These are phyloP conservation scores for Cyanoramphus novaezelandiae DNA, from an alignment of 2,113 vertebrate species.

Conservation along the genomic window DNA sequence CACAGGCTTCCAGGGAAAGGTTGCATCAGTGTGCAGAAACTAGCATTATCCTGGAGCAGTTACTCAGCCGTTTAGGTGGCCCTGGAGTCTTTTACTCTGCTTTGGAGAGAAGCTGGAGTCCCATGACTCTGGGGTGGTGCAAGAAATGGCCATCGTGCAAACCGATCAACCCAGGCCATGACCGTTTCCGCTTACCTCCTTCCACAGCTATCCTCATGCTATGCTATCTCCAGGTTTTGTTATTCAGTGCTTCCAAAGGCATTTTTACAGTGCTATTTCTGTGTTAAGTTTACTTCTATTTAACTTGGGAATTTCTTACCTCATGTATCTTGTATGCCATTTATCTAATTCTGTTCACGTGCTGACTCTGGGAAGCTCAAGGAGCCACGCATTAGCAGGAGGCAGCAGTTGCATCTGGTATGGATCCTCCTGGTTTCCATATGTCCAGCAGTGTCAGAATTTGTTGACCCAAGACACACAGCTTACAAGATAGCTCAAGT, in stretches of 20 bases:
- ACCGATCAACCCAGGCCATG: accelerated
- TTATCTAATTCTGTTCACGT: not conserved
- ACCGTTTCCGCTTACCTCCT: not conserved
- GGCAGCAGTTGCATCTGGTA: not conserved
- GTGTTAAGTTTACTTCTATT: not conserved
- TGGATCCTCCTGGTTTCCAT: not conserved
- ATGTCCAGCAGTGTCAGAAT: not conserved
- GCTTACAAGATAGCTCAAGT: not conserved
- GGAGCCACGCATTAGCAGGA: not conserved
- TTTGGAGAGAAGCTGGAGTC: not conserved
- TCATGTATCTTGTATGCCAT: not conserved
- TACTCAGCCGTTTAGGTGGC: not conserved
- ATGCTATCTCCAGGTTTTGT: not conserved
- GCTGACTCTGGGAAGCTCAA: not conserved
- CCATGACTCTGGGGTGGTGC: not conserved
- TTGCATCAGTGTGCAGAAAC: not conserved
- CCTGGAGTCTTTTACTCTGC: not conserved
- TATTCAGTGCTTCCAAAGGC: not conserved
- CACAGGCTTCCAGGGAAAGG: not conserved
- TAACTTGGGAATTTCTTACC: not conserved
- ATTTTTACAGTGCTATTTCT: not conserved
- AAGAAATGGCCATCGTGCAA: not conserved
- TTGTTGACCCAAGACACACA: not conserved
- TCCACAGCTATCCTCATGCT: not conserved
- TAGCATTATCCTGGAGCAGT: not conserved